Evolutionary conservation across 2,888 invertebrate genomes (phyloP).

Genomic region (Phyllotreta striolata): DNA sequence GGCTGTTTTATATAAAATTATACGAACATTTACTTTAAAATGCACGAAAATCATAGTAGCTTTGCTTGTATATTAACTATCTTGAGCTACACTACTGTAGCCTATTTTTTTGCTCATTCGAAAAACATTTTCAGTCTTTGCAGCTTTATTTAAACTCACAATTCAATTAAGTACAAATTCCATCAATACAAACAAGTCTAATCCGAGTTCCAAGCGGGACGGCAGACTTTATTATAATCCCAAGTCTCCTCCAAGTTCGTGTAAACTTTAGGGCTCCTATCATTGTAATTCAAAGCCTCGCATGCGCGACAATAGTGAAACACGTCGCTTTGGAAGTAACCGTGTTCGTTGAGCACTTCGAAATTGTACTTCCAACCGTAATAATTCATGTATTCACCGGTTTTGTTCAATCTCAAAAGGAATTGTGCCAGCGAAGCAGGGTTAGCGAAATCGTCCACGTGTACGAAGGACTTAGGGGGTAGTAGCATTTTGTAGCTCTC

Average conservation of each 20-base stretch:
- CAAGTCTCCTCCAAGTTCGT: slow-evolving; percentile 59
- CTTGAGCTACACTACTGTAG: too few species aligned
- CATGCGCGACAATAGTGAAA: slow-evolving; percentile 72
- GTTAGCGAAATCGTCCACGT: slow-evolving; percentile 65
- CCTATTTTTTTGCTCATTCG: too few species aligned
- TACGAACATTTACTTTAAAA: too few species aligned
- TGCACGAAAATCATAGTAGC: too few species aligned
- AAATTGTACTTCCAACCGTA: slow-evolving; percentile 70
- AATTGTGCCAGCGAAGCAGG: slow-evolving; percentile 65
- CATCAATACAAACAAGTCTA: not conserved
- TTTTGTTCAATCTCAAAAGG: slow-evolving; percentile 62
- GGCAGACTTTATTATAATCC: slow-evolving; percentile 53
- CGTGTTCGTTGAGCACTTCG: slow-evolving; percentile 70
- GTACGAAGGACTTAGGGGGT: slow-evolving; percentile 71
- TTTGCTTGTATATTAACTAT: too few species aligned
- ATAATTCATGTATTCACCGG: slow-evolving; percentile 60
- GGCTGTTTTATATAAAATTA: too few species aligned
- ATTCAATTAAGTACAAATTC: too few species aligned
- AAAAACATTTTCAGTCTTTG: too few species aligned
- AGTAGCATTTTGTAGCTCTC: slow-evolving; percentile 63
- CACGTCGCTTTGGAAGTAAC: slow-evolving; percentile 69
- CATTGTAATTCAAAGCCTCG: slow-evolving; percentile 73
- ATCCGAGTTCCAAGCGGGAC: slow-evolving; percentile 50
- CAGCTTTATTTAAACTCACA: too few species aligned
- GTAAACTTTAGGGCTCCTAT: slow-evolving; percentile 58